A percentile compares a stretch with the other conserved stretches of the same genome.
Conservation (phyloP, 1,140 invertebrate genomes). For the Drosophila arizonae region DNA sequence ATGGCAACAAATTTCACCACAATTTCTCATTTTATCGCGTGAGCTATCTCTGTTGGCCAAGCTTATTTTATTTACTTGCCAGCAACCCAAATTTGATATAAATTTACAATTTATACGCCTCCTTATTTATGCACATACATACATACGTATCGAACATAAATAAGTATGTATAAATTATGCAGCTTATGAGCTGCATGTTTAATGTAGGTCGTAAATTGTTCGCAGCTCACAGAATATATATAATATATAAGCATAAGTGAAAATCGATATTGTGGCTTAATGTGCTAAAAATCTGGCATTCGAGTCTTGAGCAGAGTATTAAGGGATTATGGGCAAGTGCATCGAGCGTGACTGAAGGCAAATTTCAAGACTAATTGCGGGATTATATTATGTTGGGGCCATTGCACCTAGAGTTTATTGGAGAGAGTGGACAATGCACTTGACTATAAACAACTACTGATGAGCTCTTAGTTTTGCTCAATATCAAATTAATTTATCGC, state of each 20-base stretch:
- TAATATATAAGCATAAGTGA: constrained; percentile 33
- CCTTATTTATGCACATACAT: constrained; percentile 11
- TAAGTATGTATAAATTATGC: constrained; percentile 62
- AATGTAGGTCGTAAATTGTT: constrained; percentile 73
- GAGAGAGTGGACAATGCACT: neutral
- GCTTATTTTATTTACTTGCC: constrained; percentile 66
- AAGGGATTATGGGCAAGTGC: constrained; percentile 31
- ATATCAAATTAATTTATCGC: neutral
- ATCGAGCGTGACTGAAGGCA: constrained; percentile 16
- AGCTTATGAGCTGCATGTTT: constrained; percentile 75
- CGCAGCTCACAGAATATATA: constrained; percentile 16
- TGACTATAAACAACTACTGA: neutral
- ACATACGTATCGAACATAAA: constrained; percentile 5
- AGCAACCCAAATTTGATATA: constrained; percentile 51
- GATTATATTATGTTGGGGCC: constrained; percentile 14
- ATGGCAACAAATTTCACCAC: constrained; percentile 26
- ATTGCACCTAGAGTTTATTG: neutral
- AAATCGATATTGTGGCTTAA: constrained; percentile 37
- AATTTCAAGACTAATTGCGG: constrained; percentile 33
- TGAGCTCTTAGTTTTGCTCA: no score
- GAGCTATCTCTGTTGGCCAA: constrained; percentile 46
- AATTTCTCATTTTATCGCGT: constrained; percentile 45
- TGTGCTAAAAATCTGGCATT: constrained; percentile 16
- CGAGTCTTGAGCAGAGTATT: constrained; percentile 14
- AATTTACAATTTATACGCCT: constrained; percentile 65